Percentiles rank a stretch among this genome's conserved stretches.
Evolutionary conservation across 2,888 invertebrate species (phyloP).

Genomic region (Drosophila mimetica): DNA sequence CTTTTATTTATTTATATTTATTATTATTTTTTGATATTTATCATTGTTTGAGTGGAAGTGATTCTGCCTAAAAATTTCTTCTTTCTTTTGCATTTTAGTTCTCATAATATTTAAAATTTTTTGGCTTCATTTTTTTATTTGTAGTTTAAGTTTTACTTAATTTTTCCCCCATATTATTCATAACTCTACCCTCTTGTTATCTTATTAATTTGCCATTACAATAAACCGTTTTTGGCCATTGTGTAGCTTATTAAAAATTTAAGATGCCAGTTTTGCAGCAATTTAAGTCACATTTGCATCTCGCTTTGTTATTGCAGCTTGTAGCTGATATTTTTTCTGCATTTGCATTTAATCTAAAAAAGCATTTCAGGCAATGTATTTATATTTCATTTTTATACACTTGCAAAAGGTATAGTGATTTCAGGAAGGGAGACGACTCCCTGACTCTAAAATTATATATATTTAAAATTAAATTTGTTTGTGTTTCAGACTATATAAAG

Average conservation of each 20-base stretch:
- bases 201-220: not conserved
- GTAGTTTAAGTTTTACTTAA: not conserved
- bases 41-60: no score
- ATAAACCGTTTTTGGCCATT: not conserved
- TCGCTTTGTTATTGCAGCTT: not conserved
- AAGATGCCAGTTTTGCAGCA: not conserved
- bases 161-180: no score
- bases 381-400: not conserved
- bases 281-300: constrained; percentile 2
- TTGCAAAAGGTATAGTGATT: no score
- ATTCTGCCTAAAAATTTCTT: no score
- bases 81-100: no score
- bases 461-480: no score
- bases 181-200: no score
- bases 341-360: constrained; percentile 4
- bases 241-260: not conserved
- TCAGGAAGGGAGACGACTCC: no score
- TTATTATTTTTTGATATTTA: not conserved
- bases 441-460: no score
- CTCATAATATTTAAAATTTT: no score
- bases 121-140: no score
- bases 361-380: not conserved
- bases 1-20: not conserved
- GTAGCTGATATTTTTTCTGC: constrained; percentile 1
- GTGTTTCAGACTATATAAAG: no score